Base-by-base conservation (phyloP, 92 coral and sea anemone species). In the Siderastrea radians region DNA sequence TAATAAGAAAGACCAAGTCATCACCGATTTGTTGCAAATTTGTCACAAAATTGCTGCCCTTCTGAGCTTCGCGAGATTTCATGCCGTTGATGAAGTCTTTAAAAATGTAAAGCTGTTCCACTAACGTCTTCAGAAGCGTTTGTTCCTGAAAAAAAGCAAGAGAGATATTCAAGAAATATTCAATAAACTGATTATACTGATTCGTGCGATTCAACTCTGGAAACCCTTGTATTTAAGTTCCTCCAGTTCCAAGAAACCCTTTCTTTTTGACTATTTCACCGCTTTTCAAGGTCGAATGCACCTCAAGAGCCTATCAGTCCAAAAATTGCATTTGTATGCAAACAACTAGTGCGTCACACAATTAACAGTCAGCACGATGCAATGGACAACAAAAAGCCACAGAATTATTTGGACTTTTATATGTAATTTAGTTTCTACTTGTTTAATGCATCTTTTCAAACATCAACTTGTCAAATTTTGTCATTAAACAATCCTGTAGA, bases 111-210 rank as follows among this genome's bases (percentile, higher is more conserved):
- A 92, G 67, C 48, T 84, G 64, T 45, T 79, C 49, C 2, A 78
- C 74, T 12, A 66, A 13, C 64, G 11, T 77, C 51, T 77, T 57
- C 13, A 89, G 85, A 71, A 92, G 85, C 11, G 57, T 80, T 78
- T 80, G 60, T 11, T 92, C 87, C 95, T 92, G 71, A 69, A 77
- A 80, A 12, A 26, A 68, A 17, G 3, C 51, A 60, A 3, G 8
- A 19, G 9, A 7, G 2, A 49, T 1, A 3, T 55, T 2, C 6
- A 59, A 59, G 16, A 77, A 43, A n/a, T 26, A 55, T 3, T 63
- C 49, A 17, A 15, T 43, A 63, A 5, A 54, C 7, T 16, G 45
- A 8, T 66, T 79, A 2, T 5, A 6, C 75, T 26, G 12, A 53
- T 62, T 79, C 72, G 53, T n/a, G n/a, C 8, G 38, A 68, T 48